Evolutionary conservation across 2,888 invertebrate genomes (phyloP).

Genomic region (Nipponacmea schrenckii): DNA sequence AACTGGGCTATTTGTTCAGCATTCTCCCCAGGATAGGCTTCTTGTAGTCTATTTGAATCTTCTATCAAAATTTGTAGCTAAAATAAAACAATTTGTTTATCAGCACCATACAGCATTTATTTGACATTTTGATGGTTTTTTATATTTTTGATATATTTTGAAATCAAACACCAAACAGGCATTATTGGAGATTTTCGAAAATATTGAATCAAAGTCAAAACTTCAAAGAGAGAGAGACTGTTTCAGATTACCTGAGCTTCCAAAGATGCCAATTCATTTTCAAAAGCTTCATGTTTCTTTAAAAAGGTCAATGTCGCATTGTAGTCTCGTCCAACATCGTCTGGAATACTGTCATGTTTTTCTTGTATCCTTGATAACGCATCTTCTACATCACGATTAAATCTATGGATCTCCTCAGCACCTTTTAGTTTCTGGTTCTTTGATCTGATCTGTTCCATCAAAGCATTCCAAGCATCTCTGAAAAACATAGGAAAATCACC

Average conservation of each 20-base stretch:
- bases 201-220: no score
- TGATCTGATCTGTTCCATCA: conserved; percentile 86
- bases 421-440: conserved; percentile 89
- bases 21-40: conserved; percentile 89
- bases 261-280: conserved; percentile 90
- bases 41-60: conserved; percentile 87
- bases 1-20: conserved; percentile 89
- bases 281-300: conserved; percentile 89
- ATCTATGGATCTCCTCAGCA: conserved; percentile 96
- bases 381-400: conserved; percentile 95
- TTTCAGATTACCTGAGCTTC: conserved; percentile 85
- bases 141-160: no score
- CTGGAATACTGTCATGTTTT: conserved; percentile 86
- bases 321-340: conserved; percentile 81
- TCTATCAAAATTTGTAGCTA: conserved; percentile 83
- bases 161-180: no score
- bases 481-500: conserved; percentile 58
- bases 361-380: conserved; percentile 88
- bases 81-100: conserved; percentile 5
- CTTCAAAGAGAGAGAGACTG: no score
- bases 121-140: no score
- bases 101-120: not conserved
- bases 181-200: no score
- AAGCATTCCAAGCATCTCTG: conserved; percentile 79
- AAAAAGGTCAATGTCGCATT: conserved; percentile 85